These are phyloP conservation scores for Nasalis larvatus DNA, from an alignment of 2,113 vertebrate species.

Conservation along the genomic window DNA sequence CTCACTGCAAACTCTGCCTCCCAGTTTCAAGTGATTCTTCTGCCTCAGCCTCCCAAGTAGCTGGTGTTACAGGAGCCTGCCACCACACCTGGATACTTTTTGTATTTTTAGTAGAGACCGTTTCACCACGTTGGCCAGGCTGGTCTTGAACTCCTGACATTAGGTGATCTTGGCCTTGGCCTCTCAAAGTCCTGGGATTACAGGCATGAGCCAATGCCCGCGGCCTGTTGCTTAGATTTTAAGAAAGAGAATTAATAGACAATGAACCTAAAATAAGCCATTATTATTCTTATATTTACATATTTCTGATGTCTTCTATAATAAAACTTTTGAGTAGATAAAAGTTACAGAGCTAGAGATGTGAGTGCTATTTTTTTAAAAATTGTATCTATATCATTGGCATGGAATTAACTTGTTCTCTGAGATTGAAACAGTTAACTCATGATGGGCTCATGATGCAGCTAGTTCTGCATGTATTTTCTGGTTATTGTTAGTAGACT, in stretches of 20 bases:
- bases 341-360: neutral
- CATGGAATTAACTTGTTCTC: neutral
- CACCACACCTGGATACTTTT: too few relatives aligned
- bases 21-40: too few relatives aligned
- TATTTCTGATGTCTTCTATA: neutral
- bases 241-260: neutral
- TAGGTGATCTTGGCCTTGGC: too few relatives aligned
- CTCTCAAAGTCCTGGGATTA: too few relatives aligned
- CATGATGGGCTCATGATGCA: neutral
- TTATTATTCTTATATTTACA: neutral
- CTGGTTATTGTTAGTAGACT: constrained; percentile 45
- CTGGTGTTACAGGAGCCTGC: too few relatives aligned
- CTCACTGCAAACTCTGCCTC: too few relatives aligned
- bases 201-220: too few relatives aligned
- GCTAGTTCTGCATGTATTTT: constrained; percentile 3
- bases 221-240: neutral
- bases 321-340: neutral
- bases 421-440: constrained; percentile 36
- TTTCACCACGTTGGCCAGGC: too few relatives aligned
- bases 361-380: neutral
- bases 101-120: too few relatives aligned
- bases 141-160: too few relatives aligned
- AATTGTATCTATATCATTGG: neutral
- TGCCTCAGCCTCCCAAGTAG: too few relatives aligned
- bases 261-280: neutral